These are phyloP conservation scores for Camelus bactrianus DNA, from an alignment of 2,113 vertebrate genomes.

Conservation along the genomic window DNA sequence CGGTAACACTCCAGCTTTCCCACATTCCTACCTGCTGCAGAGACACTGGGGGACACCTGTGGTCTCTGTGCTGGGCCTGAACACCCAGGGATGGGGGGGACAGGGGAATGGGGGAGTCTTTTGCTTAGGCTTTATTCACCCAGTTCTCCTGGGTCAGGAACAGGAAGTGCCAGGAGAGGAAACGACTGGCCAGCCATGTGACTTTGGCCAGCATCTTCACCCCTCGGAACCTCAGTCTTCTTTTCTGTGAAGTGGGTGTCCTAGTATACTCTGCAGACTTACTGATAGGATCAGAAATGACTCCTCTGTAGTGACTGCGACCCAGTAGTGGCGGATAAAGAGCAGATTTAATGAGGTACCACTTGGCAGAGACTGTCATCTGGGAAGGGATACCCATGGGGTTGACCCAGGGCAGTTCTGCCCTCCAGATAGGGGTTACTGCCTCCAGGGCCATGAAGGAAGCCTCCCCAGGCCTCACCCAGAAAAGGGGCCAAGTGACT, in stretches of 20 bases:
- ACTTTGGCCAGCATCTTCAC: not conserved
- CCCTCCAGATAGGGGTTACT: not conserved
- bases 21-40: not conserved
- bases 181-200: not conserved
- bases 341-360: not conserved
- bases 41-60: no score
- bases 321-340: not conserved
- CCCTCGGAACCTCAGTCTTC: not conserved
- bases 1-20: not conserved
- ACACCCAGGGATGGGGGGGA: not conserved
- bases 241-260: not conserved
- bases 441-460: not conserved
- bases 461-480: not conserved
- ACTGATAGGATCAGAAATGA: not conserved
- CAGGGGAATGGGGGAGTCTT: not conserved
- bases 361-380: not conserved
- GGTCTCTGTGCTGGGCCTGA: not conserved
- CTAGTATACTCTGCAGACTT: not conserved
- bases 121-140: not conserved
- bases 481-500: fast-evolving
- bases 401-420: no score
- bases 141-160: not conserved
- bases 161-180: not conserved
- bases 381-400: not conserved
- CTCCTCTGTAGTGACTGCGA: not conserved